Conservation (phyloP, 2,113 vertebrate genomes). For the Harpagus bidentatus region DNA sequence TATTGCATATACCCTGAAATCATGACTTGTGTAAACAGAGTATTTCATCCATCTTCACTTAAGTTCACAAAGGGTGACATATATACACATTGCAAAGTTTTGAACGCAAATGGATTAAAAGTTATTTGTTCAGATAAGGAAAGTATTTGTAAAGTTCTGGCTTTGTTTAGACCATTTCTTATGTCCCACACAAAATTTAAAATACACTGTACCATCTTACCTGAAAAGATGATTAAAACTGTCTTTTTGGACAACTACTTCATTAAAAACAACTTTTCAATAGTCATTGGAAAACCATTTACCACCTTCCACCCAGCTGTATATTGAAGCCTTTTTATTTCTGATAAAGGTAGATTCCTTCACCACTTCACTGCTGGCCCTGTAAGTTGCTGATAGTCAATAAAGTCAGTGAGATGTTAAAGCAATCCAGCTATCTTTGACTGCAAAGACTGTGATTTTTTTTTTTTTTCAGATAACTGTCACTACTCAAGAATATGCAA, state of each 20-base stretch:
- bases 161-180: neutral
- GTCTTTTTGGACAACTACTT: neutral
- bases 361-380: neutral
- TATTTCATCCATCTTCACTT: neutral
- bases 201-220: neutral
- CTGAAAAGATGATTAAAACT: neutral
- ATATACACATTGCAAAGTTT: neutral
- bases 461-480: neutral
- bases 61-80: neutral
- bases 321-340: neutral
- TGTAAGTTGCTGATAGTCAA: neutral
- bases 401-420: neutral
- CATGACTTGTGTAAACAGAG: neutral
- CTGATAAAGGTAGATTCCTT: neutral
- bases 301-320: neutral
- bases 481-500: neutral
- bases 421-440: neutral
- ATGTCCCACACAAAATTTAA: neutral
- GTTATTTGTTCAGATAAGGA: neutral
- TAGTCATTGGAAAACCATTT: neutral
- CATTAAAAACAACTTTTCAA: neutral
- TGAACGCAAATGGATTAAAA: neutral
- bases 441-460: neutral
- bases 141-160: neutral
- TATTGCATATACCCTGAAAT: neutral